Base-by-base conservation (phyloP, 2,113 vertebrate species). In the Donacobius atricapilla region DNA sequence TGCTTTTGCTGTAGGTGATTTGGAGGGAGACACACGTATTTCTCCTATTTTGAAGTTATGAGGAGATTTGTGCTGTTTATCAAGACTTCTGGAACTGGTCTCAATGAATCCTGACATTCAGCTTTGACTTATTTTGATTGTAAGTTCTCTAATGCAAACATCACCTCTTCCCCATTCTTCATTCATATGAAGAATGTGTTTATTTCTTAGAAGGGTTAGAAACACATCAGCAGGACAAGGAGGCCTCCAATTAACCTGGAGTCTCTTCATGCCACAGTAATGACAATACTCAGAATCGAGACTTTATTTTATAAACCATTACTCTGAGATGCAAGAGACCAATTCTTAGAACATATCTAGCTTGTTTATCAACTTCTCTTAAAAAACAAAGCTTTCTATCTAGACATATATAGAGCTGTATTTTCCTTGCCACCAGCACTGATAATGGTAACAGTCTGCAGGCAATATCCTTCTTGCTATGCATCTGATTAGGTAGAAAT, bases 401-500 rank as follows among this genome's bases (percentile, higher is more conserved):
- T 58, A 39, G 64, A 94, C 92, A 78, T 60, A 84, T 10, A 77
- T 0, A 4, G 80, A 51, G 30, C 35, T 90, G 45, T 54, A 94
- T 91, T 97, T 80, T 92, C 65, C 65, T 64, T 73, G 48, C 77
- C 91, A 93, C 65, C 53, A 71, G 80, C 85, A 84, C 9, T 71
- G 45, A 92, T 80, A 92, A 94, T 50, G 37, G 50, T 45, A 95
- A 92, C 77, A 78, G 75, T 92, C 91, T 97, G 93, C 71, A 95
- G 77, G 94, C 91, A 97, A 95, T 64, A 90, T 60, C 58, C 70
- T 58, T 96, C 81, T 96, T 93, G 70, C 93, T 63, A 68, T 87
- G 84, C 94, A 95, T 87, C 86, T 94, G 78, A 97, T 97, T 93
- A 96, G 73, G 83, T 44, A 79, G 89, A 94, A 98, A 97, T 94